A percentile compares a stretch with the other conserved stretches of the same genome.
These are phyloP conservation scores for Trichosurus vulpecula DNA, from an alignment of 2,797 vertebrate genomes.

Conservation along the genomic window DNA sequence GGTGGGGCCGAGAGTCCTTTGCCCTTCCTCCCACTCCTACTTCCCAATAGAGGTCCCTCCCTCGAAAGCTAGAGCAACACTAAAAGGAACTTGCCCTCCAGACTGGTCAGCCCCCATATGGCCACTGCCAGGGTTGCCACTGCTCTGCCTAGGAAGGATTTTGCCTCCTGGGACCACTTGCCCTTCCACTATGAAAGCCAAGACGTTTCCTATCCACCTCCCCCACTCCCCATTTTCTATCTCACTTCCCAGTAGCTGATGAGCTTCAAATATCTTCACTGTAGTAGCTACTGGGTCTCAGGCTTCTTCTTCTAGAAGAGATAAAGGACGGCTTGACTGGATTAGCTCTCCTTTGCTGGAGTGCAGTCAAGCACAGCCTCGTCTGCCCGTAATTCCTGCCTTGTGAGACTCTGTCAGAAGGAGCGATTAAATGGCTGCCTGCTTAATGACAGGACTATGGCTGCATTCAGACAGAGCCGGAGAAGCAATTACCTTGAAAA, in stretches of 20 bases:
- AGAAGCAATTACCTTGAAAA: slow-evolving; percentile 92
- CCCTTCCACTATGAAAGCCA: neutral
- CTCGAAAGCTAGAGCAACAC: neutral
- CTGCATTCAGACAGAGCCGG: slow-evolving; percentile 81
- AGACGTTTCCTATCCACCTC: neutral
- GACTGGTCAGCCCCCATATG: neutral
- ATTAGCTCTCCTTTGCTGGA: neutral
- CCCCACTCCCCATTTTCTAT: neutral
- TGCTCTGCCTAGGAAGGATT: neutral
- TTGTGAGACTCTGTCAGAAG: slow-evolving; percentile 70
- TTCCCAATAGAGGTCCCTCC: neutral
- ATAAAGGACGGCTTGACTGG: slow-evolving; percentile 31
- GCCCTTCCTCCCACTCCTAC: neutral
- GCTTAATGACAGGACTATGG: slow-evolving; percentile 83
- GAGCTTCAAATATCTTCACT: slow-evolving; percentile 22
- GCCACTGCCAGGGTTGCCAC: neutral
- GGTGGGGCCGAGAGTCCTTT: neutral
- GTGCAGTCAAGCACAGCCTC: slow-evolving; percentile 30
- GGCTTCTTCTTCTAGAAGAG: slow-evolving; percentile 57
- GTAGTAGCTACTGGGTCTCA: slow-evolving; percentile 40
- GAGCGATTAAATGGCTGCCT: slow-evolving; percentile 79
- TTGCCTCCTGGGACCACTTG: neutral
- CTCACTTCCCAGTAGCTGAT: neutral
- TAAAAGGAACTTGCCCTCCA: neutral
- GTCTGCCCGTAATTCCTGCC: slow-evolving; percentile 58